Evolutionary conservation across 2,888 invertebrate genomes (phyloP), one percentile per base, ranked within the genome.

Genomic region (Ophion ellenae): DNA sequence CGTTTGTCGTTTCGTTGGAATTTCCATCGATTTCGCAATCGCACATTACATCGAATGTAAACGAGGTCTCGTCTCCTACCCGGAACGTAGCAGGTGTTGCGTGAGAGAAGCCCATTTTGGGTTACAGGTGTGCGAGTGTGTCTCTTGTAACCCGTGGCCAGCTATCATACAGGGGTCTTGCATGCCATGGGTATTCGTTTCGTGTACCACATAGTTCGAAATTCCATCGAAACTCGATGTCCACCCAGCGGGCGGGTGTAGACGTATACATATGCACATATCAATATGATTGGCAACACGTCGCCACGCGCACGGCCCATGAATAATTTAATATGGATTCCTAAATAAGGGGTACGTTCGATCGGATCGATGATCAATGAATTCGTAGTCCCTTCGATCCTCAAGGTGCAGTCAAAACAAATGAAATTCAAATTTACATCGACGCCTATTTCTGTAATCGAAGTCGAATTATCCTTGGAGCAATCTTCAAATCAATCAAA

Each of bases 71-170:
- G n/a, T 57, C 24, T 20, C 28, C 24, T 57, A 69, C 2, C n/a
- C 40, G 64, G 32, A 77, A 66, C 24, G 79, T 57, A 63, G 77
- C 85, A 87, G 85, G 85, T 87, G 85, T 87, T 75, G 85, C 85
- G 80, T 87, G 86, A 85, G 83, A 66, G 77, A 69, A 57, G 74
- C 20, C 69, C 76, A 87, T 85, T 83, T 78, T 36, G 85, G 57
- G 61, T 85, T 80, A 76, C 85, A 77, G 76, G 85, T 83, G 80
- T 74, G 70, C 73, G 66, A 28, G 79, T 28, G 77, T 77, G 61
- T 20, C 17, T 64, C 47, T 63, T 73, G 67, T 11, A 64, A 47
- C 47, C 61, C 32, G 32, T 66, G 53, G 53, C 32, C 53, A 36
- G 32, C 64, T 57, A 76, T 53, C 2, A 67, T 45, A 69, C 7